These are phyloP conservation scores for Lepetodrilus schrolli DNA, from an alignment of 2,888 invertebrate species.

Conservation along the genomic window DNA sequence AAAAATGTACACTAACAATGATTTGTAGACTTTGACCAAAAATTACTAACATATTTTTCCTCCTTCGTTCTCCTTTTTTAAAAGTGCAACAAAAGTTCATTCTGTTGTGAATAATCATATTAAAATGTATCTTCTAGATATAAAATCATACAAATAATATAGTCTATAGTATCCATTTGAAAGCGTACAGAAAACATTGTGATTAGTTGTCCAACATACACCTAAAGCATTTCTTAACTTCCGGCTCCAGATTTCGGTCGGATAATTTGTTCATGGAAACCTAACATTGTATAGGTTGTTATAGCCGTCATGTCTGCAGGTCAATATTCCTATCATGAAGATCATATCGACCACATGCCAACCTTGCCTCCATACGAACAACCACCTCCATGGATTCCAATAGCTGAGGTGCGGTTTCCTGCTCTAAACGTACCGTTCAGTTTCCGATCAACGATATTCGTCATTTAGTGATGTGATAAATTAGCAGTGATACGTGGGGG, in stretches of 20 bases:
- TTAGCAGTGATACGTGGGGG: no score
- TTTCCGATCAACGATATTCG: background rate
- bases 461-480: background rate
- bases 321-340: background rate
- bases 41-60: no score
- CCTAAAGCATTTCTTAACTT: background rate
- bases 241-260: background rate
- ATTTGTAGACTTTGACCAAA: no score
- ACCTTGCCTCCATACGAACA: conserved; percentile 68
- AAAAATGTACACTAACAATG: no score
- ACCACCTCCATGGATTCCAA: conserved; percentile 70
- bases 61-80: no score
- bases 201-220: background rate
- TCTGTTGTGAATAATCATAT: no score
- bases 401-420: conserved; percentile 53
- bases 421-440: background rate
- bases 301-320: background rate
- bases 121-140: no score
- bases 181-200: no score
- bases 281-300: background rate
- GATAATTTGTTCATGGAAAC: background rate
- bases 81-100: no score
- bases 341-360: conserved; percentile 6
- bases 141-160: no score
- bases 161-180: no score